phyloP scores from a whole-genome alignment of 2,113 vertebrate species.

The Apteryx mantelli region DNA sequence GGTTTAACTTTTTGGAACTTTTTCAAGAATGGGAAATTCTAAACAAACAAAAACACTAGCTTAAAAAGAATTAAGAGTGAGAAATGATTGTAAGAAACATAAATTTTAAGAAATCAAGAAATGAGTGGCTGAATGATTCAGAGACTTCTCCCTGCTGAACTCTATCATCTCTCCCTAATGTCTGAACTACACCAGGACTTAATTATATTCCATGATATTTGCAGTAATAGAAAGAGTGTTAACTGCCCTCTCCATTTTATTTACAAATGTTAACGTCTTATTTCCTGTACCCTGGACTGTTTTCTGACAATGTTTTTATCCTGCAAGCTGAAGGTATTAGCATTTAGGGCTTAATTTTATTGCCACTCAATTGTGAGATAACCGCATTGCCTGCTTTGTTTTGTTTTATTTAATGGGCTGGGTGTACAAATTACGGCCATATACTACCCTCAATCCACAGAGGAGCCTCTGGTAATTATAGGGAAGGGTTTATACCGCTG shows the following conservation, averaged over 20 bases:
- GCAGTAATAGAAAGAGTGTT: neutral
- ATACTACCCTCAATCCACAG: neutral
- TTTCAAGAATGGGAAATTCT: neutral
- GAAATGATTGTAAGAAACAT: neutral
- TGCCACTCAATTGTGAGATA: conserved; percentile 16
- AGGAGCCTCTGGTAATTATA: neutral
- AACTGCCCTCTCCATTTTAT: neutral
- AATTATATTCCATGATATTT: neutral
- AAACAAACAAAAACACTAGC: neutral
- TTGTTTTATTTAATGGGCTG: neutral
- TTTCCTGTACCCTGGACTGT: neutral
- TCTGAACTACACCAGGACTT: neutral
- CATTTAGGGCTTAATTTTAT: conserved; percentile 36
- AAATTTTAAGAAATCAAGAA: neutral
- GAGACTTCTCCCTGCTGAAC: neutral
- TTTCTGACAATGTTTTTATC: neutral
- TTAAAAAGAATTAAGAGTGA: neutral
- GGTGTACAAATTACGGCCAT: neutral
- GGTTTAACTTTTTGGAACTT: neutral
- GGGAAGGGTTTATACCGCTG: neutral
- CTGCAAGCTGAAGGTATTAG: conserved; percentile 22
- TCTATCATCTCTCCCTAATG: neutral
- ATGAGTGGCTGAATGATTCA: neutral
- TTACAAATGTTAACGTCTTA: neutral
- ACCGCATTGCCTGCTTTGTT: conserved; percentile 4